phyloP scores from a whole-genome alignment of 2,888 invertebrate genomes.

The Eurois occulta region DNA sequence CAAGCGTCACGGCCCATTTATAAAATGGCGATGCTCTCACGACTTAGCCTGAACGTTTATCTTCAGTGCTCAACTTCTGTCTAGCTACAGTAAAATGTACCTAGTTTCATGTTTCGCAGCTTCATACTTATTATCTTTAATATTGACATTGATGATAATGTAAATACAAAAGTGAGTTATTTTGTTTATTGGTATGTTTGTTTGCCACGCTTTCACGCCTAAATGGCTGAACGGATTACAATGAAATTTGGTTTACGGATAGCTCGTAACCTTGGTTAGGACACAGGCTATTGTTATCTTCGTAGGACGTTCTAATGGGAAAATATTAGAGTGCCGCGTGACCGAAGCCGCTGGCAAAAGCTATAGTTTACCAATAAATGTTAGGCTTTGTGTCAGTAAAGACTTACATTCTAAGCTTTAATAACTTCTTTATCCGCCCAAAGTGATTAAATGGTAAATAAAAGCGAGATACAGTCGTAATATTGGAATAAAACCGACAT shows the following conservation, averaged over 20 bases:
- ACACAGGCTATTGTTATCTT: not conserved
- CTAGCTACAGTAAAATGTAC: constrained; percentile 19
- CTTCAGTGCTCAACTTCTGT: constrained; percentile 42
- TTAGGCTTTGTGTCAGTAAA: not conserved
- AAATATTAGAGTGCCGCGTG: not conserved
- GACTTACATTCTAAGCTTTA: constrained; percentile 11
- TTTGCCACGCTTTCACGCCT: not conserved
- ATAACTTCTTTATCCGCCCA: constrained; percentile 14
- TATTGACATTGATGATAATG: not conserved
- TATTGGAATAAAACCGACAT: constrained; percentile 46
- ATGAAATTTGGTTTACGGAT: not conserved
- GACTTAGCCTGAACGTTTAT: constrained; percentile 47
- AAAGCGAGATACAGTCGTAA: constrained; percentile 31
- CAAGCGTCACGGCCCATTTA: constrained; percentile 52
- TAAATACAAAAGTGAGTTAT: not conserved
- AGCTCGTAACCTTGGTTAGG: not conserved
- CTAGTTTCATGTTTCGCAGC: constrained; percentile 23
- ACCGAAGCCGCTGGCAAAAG: not conserved
- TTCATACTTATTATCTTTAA: constrained; percentile 13
- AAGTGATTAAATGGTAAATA: constrained; percentile 39
- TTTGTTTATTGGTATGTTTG: not conserved
- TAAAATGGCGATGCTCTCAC: constrained; percentile 50
- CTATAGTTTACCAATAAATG: constrained; percentile 10
- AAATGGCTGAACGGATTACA: not conserved
- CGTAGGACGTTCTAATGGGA: not conserved